These are phyloP conservation scores for Anguilla megastoma DNA, from an alignment of 2,797 vertebrate genomes.

Conservation along the genomic window DNA sequence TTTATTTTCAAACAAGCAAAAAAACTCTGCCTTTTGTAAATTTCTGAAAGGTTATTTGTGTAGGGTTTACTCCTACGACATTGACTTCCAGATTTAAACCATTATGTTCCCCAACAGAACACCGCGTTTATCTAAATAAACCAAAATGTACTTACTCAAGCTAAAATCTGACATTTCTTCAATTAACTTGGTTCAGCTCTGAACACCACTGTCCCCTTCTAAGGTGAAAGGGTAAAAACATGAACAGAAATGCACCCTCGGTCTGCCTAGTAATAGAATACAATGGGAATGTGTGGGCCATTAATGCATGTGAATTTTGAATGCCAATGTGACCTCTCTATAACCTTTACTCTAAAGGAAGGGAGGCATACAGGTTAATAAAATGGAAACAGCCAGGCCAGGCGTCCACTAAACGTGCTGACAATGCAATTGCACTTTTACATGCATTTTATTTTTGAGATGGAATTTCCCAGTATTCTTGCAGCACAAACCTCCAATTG, in stretches of 20 bases:
- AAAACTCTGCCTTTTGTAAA: not conserved
- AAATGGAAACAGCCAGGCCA: not conserved
- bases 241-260: not conserved
- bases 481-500: not conserved
- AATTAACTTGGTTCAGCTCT: not conserved
- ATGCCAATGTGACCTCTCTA: constrained; percentile 5
- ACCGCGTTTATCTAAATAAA: not conserved
- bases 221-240: not conserved
- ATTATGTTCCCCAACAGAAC: not conserved
- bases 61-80: not conserved
- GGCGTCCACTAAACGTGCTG: not conserved
- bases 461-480: not conserved
- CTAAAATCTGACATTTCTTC: not conserved
- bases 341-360: not conserved
- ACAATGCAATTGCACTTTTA: not conserved
- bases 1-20: not conserved
- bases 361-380: not conserved
- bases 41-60: not conserved
- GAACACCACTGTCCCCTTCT: not conserved
- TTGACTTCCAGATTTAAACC: not conserved
- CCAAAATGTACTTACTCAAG: not conserved
- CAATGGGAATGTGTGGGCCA: not conserved
- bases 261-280: not conserved
- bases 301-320: not conserved
- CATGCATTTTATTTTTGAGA: not conserved